phyloP scores from a whole-genome alignment of 2,888 invertebrate species.

The Vesta saturnalis region DNA sequence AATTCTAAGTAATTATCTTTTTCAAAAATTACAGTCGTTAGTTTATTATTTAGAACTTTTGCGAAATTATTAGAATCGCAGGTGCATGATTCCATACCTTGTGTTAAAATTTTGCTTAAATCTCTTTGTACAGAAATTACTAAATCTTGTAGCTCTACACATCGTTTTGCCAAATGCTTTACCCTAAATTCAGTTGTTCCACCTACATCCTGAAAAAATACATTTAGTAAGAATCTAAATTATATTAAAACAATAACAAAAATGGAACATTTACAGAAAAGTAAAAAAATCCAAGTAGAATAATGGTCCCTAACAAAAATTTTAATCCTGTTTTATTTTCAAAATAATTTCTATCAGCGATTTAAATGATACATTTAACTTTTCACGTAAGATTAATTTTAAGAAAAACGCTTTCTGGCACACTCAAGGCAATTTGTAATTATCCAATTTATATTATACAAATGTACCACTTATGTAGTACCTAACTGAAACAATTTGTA shows the following conservation, averaged over 20 bases:
- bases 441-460: no score
- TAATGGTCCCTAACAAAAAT: no score
- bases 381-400: no score
- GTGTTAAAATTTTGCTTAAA: constrained; percentile 50
- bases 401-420: no score
- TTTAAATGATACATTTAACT: no score
- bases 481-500: no score
- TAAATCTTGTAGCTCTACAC: constrained; percentile 64
- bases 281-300: no score
- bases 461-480: no score
- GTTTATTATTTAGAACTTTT: constrained; percentile 48
- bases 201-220: constrained; percentile 15
- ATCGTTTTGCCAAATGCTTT: constrained; percentile 60
- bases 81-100: constrained; percentile 41
- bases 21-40: constrained; percentile 38
- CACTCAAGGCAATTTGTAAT: no score
- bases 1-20: constrained; percentile 6
- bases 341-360: no score
- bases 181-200: constrained; percentile 35
- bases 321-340: no score
- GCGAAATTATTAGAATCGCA: constrained; percentile 19
- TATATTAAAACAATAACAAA: neutral
- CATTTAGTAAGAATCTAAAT: no score
- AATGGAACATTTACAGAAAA: neutral
- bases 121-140: constrained; percentile 59